A percentile compares a stretch with the other conserved stretches of the same genome.
phyloP scores from a whole-genome alignment of 2,113 vertebrate species.

The Corydoras maculifer region DNA sequence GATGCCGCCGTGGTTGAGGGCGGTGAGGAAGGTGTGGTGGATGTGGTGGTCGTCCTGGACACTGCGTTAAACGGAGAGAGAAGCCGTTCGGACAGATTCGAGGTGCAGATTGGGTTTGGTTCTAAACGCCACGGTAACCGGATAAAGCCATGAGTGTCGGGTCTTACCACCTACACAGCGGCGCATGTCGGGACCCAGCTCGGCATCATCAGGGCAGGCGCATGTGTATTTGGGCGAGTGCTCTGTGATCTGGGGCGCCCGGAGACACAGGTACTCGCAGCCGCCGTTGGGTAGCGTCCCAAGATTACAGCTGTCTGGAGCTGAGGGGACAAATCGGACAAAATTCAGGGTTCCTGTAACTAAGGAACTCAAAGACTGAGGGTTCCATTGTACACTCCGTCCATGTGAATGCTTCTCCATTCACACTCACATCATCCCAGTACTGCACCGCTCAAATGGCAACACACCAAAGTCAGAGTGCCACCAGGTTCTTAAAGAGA shows the following conservation, averaged over 20 bases:
- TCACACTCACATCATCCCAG: too few species aligned
- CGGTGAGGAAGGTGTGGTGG: constrained; percentile 1
- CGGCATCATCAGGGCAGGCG: constrained; percentile 87
- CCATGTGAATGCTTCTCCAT: too few species aligned
- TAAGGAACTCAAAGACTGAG: too few species aligned
- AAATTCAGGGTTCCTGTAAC: too few species aligned
- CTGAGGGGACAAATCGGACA: constrained; percentile 50
- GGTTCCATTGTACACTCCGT: too few species aligned
- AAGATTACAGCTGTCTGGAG: constrained; percentile 82
- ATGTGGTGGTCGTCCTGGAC: constrained; percentile 22
- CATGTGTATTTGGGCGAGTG: constrained; percentile 92
- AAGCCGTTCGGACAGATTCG: too few species aligned
- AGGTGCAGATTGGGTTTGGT: too few species aligned
- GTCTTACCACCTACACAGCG: constrained; percentile 79
- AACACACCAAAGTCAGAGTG: too few species aligned
- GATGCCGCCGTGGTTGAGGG: not conserved
- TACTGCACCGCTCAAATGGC: too few species aligned
- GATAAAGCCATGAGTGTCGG: too few species aligned
- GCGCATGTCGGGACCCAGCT: constrained; percentile 90
- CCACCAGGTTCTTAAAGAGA: too few species aligned
- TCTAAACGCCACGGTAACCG: too few species aligned
- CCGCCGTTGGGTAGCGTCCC: constrained; percentile 84
- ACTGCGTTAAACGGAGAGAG: constrained; percentile 52
- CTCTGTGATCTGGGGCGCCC: constrained; percentile 85
- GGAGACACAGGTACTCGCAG: constrained; percentile 93